A percentile compares a stretch with the other conserved stretches of the same genome.
Conservation (phyloP, 2,113 vertebrate species). For the Arizona elegans region DNA sequence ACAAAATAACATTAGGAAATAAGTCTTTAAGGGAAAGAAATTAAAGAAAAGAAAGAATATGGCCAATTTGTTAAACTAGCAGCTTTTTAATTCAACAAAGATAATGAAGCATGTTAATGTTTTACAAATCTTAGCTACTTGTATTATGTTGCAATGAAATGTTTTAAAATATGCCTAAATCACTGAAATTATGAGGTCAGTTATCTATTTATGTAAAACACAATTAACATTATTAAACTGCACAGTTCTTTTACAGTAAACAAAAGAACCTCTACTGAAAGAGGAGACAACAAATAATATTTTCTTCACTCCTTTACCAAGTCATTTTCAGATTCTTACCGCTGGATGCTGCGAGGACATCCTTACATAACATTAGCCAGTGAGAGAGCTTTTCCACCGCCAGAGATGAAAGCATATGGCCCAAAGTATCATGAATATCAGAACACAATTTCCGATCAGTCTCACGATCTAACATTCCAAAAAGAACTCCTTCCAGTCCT, state of each 20-base stretch:
- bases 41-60: background rate
- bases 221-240: background rate
- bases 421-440: slow-evolving; percentile 96
- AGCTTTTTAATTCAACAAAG: background rate
- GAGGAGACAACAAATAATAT: background rate
- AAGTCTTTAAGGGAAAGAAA: background rate
- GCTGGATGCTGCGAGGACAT: slow-evolving; percentile 94
- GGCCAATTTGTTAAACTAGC: background rate
- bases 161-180: background rate
- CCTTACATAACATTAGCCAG: slow-evolving; percentile 97
- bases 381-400: slow-evolving; percentile 95
- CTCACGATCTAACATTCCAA: slow-evolving; percentile 97
- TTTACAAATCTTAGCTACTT: background rate
- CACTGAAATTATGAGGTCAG: background rate
- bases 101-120: background rate
- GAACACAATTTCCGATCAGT: slow-evolving; percentile 94
- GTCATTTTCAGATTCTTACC: slow-evolving; percentile 70
- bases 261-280: background rate
- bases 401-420: slow-evolving; percentile 96
- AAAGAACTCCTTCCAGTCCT: slow-evolving; percentile 92
- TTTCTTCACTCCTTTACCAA: background rate
- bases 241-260: background rate
- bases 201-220: background rate
- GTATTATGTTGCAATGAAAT: background rate
- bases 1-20: background rate